A percentile compares a stretch with the other conserved stretches of the same genome.
phyloP scores from a whole-genome alignment of 2,113 vertebrate species.

The Emydocephalus ijimae region DNA sequence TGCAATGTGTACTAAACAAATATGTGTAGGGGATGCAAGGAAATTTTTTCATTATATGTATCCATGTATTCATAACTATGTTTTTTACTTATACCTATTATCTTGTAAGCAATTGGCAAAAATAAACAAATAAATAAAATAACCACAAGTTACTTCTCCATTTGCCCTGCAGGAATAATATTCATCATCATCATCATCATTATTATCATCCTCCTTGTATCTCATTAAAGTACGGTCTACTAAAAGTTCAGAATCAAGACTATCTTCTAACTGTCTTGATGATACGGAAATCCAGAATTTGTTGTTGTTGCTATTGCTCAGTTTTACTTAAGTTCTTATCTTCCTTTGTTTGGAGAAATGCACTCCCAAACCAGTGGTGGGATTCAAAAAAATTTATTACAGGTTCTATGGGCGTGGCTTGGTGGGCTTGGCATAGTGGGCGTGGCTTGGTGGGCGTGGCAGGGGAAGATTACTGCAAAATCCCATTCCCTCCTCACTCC shows the following conservation, averaged over 20 bases:
- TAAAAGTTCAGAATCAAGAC: neutral
- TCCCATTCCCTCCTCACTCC: too few relatives aligned
- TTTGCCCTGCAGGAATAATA: neutral
- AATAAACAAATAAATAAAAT: neutral
- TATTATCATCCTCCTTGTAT: neutral
- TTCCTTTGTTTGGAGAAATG: neutral
- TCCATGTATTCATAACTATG: too few relatives aligned
- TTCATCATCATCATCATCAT: neutral
- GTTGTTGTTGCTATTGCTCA: neutral
- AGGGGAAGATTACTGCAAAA: too few relatives aligned
- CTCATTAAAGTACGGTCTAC: neutral
- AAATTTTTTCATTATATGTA: neutral
- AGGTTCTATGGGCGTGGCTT: too few relatives aligned
- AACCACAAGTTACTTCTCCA: neutral
- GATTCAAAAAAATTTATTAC: too few relatives aligned
- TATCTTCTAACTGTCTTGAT: neutral
- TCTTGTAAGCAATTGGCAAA: too few relatives aligned
- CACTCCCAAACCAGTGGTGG: neutral
- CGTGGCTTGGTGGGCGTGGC: too few relatives aligned
- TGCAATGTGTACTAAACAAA: neutral
- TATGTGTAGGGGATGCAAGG: neutral
- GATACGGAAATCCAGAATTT: neutral
- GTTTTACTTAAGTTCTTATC: neutral
- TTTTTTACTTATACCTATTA: too few relatives aligned
- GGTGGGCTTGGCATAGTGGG: too few relatives aligned